These are phyloP conservation scores for Poeciliopsis gracilis DNA, from an alignment of 2,797 vertebrate genomes.

Conservation along the genomic window DNA sequence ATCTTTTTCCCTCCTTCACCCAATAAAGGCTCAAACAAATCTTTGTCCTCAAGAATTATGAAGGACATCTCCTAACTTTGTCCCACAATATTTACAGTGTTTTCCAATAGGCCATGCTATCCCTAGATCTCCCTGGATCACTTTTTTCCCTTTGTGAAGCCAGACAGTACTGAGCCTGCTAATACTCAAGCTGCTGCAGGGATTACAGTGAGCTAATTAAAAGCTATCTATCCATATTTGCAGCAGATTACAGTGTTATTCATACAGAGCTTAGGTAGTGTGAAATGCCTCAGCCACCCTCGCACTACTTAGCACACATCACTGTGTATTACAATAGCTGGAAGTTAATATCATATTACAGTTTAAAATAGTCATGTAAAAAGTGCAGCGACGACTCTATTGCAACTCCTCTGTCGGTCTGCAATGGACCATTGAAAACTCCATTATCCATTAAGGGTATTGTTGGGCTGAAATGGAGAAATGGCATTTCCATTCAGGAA, in stretches of 20 bases:
- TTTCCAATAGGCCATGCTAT: conserved; percentile 40
- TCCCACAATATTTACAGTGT: conserved; percentile 33
- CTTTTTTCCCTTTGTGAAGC: conserved; percentile 45
- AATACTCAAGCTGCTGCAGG: conserved; percentile 61
- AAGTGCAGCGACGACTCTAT: conserved; percentile 39
- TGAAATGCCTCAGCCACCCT: conserved; percentile 52
- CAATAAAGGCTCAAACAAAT: conserved; percentile 30
- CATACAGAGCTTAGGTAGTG: conserved; percentile 54
- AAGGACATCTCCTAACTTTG: conserved; percentile 47
- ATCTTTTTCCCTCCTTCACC: conserved; percentile 14
- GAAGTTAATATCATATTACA: conserved; percentile 46
- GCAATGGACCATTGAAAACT: conserved; percentile 52
- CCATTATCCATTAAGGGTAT: conserved; percentile 47
- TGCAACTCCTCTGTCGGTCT: conserved; percentile 32
- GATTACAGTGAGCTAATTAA: conserved; percentile 73
- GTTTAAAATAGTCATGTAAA: conserved; percentile 33
- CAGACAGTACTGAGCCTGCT: conserved; percentile 52
- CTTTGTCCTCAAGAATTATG: conserved; percentile 21
- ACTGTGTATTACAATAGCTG: conserved; percentile 47
- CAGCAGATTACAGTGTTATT: conserved; percentile 66
- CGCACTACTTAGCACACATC: conserved; percentile 47
- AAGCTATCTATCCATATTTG: conserved; percentile 70
- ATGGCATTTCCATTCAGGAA: conserved; percentile 50
- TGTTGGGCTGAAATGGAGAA: conserved; percentile 48
- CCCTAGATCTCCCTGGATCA: conserved; percentile 37